Conservation (phyloP, 2,797 vertebrate species). For the Salmo trutta region DNA sequence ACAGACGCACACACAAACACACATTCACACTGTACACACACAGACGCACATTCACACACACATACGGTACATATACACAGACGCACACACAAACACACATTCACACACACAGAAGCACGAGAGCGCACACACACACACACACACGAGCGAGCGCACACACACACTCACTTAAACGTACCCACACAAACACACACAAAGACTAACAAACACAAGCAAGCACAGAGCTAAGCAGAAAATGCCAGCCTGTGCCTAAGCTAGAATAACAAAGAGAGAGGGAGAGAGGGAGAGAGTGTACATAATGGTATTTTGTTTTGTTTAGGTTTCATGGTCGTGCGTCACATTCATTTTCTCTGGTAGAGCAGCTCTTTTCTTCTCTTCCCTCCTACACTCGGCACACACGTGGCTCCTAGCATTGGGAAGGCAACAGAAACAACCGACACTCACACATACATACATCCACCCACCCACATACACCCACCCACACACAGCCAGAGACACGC, state of each 20-base stretch:
- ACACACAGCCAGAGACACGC: too few species aligned
- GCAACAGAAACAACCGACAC: constrained; percentile 47
- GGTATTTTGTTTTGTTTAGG: constrained; percentile 57
- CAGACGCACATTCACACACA: too few species aligned
- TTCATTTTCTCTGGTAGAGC: constrained; percentile 57
- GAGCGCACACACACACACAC: constrained; percentile 13
- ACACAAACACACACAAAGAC: constrained; percentile 17
- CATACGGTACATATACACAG: too few species aligned
- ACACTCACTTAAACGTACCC: not conserved
- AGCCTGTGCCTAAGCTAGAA: constrained; percentile 40
- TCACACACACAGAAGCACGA: too few species aligned
- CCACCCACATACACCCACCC: not conserved
- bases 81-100: not conserved
- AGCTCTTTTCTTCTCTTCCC: constrained; percentile 58
- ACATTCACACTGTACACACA: too few species aligned
- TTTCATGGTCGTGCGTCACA: constrained; percentile 60
- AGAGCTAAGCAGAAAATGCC: constrained; percentile 33
- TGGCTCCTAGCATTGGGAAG: constrained; percentile 58
- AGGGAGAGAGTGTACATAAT: constrained; percentile 36
- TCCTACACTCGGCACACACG: constrained; percentile 67
- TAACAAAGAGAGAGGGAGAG: constrained; percentile 25
- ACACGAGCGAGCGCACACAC: constrained; percentile 4
- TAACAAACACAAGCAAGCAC: constrained; percentile 5
- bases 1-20: too few species aligned
- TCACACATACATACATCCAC: not conserved